Conservation (phyloP, 2,113 vertebrate genomes). For the Riparia riparia region DNA sequence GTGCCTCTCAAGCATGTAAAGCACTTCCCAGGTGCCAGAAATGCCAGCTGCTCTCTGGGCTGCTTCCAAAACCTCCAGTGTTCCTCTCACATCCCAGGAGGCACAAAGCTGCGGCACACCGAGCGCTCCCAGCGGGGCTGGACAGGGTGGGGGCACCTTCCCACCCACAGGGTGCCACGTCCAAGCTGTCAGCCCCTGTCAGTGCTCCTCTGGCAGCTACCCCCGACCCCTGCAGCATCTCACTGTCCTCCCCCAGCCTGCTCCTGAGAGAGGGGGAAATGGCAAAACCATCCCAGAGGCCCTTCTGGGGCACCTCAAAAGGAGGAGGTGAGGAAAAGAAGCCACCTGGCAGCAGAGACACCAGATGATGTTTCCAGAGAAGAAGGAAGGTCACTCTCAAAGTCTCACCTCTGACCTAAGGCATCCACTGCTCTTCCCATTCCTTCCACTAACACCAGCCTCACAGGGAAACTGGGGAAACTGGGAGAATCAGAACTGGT, state of each 20-base stretch:
- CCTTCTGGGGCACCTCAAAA: not conserved
- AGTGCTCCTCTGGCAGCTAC: not conserved
- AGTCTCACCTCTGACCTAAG: not conserved
- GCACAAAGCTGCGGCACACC: fast-evolving
- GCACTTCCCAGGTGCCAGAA: not conserved
- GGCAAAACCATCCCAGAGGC: not conserved
- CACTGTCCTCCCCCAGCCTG: not conserved
- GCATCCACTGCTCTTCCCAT: not conserved
- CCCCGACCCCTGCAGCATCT: not conserved
- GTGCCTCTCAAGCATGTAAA: not conserved
- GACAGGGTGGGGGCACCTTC: not conserved
- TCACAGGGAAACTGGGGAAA: fast-evolving
- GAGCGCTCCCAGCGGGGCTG: fast-evolving
- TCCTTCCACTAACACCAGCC: not conserved
- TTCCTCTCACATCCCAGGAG: not conserved
- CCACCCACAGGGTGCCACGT: fast-evolving
- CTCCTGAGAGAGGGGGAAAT: not conserved
- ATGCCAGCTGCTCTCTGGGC: not conserved
- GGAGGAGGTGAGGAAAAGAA: not conserved
- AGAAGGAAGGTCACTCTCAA: not conserved
- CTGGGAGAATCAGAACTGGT: not conserved
- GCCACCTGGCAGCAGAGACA: not conserved
- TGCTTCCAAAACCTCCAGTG: not conserved
- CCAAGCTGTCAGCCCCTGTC: not conserved
- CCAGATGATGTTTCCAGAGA: not conserved